Evolutionary conservation across 2,113 vertebrate species (phyloP).

Genomic region (Pelvicachromis taeniatus): DNA sequence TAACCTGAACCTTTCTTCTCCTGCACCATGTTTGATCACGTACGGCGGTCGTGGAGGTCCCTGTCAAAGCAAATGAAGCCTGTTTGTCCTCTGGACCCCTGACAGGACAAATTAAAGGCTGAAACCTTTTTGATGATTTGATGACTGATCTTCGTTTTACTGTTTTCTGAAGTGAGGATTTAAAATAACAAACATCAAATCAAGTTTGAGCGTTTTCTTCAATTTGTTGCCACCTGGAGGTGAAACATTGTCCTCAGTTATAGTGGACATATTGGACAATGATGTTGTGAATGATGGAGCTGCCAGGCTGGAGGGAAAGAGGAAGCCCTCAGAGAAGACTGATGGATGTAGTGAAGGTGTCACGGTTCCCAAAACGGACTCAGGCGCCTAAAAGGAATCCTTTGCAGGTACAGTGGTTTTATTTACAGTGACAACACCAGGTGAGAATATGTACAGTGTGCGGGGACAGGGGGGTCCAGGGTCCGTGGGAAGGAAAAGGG

Average conservation of each 20-base stretch:
- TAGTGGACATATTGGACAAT: background rate
- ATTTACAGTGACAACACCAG: no score
- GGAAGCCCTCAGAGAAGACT: background rate
- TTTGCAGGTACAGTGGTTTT: no score
- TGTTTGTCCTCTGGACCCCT: background rate
- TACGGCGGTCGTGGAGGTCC: slow-evolving; percentile 9
- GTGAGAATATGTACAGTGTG: no score
- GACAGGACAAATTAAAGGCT: background rate
- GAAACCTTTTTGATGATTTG: background rate
- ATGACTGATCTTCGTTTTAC: background rate
- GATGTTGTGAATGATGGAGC: background rate
- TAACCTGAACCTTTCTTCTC: slow-evolving; percentile 64
- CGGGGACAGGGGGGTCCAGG: no score
- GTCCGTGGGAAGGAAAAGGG: no score
- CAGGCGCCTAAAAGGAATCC: no score
- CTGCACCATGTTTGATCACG: slow-evolving; percentile 37
- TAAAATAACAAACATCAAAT: no score
- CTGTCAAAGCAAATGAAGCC: background rate
- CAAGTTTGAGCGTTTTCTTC: background rate
- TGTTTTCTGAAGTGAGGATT: background rate
- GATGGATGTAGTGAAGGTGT: background rate
- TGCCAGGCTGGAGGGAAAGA: background rate
- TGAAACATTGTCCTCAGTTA: background rate
- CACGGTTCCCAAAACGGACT: no score
- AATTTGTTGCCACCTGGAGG: background rate